A percentile compares a stretch with the other conserved stretches of the same genome.
Evolutionary conservation across 2,888 invertebrate species (phyloP).

Genomic region (Bibio marci): DNA sequence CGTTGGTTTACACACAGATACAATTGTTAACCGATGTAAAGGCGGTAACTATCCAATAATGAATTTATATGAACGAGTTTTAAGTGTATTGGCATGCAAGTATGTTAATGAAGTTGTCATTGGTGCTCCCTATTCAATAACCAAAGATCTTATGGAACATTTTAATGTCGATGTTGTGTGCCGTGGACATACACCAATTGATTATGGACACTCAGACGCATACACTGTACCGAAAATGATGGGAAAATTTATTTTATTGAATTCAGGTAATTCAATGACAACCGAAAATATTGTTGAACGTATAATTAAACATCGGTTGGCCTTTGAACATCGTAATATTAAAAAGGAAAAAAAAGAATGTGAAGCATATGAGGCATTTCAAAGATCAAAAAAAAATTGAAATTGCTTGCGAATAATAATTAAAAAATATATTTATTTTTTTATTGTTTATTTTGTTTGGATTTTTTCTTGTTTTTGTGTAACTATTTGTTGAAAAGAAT

Average conservation of each 20-base stretch:
- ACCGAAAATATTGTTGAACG: conserved; percentile 90
- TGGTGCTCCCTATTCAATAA: conserved; percentile 90
- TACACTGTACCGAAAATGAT: conserved; percentile 69
- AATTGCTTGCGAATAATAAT: too few relatives aligned
- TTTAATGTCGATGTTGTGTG: conserved; percentile 83
- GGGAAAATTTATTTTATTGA: conserved; percentile 46
- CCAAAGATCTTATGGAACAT: conserved; percentile 84
- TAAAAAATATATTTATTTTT: too few relatives aligned
- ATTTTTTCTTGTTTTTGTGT: too few relatives aligned
- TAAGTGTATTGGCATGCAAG: conserved; percentile 94
- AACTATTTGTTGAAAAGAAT: too few relatives aligned
- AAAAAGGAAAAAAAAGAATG: conserved; percentile 85
- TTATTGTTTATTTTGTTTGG: too few relatives aligned
- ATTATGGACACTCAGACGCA: conserved; percentile 68
- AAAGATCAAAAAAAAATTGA: conserved; percentile 30
- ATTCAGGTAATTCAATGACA: conserved; percentile 63
- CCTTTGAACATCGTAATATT: conserved; percentile 73
- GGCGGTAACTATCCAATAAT: conserved; percentile 96
- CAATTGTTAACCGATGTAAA: too few relatives aligned
- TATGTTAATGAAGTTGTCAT: conserved; percentile 97
- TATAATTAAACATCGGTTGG: conserved; percentile 80
- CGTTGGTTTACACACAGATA: conserved; percentile 90
- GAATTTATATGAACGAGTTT: conserved; percentile 94
- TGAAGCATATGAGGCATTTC: conserved; percentile 35
- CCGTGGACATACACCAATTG: conserved; percentile 72